phyloP scores from a whole-genome alignment of 2,888 invertebrate species.

The Apamea epomidion region DNA sequence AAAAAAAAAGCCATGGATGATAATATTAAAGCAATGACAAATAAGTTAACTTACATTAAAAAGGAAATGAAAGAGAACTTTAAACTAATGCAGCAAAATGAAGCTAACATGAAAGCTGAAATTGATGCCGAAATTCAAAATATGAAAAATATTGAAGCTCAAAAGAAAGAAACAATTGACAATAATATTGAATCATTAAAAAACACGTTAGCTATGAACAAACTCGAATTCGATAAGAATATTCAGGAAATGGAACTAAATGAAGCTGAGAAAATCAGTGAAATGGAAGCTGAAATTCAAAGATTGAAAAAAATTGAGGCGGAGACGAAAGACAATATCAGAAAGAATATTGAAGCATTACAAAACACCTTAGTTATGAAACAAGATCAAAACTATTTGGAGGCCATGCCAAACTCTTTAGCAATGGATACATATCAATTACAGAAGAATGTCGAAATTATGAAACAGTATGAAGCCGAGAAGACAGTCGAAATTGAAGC shows the following conservation, averaged over 20 bases:
- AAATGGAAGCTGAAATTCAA: conserved; percentile 42
- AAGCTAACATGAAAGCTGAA: conserved; percentile 32
- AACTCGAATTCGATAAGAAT: conserved; percentile 25
- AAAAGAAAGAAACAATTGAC: conserved; percentile 22
- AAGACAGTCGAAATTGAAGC: conserved; percentile 18
- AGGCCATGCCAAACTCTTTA: conserved; percentile 30
- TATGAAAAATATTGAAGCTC: conserved; percentile 32
- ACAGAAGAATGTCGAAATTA: conserved; percentile 27
- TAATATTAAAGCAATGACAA: conserved; percentile 28
- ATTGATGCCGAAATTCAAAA: conserved; percentile 26
- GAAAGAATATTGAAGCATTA: conserved; percentile 34
- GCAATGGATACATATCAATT: conserved; percentile 23
- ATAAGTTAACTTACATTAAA: conserved; percentile 23
- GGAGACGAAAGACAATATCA: conserved; percentile 26
- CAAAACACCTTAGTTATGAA: conserved; percentile 27
- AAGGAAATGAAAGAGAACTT: conserved; percentile 38
- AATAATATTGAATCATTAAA: conserved; percentile 32
- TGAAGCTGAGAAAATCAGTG: conserved; percentile 33
- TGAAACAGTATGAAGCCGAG: conserved; percentile 37
- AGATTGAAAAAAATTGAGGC: conserved; percentile 12
- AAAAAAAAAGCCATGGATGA: conserved; percentile 27
- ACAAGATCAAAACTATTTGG: conserved; percentile 19
- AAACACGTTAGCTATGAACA: conserved; percentile 17
- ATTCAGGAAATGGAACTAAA: conserved; percentile 33
- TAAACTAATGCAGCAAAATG: conserved; percentile 30